phyloP scores from a whole-genome alignment of 2,888 invertebrate genomes.

The Drosophila mercatorum region DNA sequence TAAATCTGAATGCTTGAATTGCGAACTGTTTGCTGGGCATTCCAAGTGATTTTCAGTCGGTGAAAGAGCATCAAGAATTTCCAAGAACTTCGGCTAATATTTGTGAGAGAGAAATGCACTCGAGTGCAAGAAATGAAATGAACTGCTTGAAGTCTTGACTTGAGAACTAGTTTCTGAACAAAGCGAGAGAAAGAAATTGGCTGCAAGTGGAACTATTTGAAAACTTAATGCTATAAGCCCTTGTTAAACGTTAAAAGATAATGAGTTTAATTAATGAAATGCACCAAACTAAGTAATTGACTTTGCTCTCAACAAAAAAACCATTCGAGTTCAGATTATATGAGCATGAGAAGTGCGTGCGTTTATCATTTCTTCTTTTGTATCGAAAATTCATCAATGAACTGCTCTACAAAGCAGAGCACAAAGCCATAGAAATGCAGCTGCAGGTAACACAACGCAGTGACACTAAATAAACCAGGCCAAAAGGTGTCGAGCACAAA shows the following conservation, averaged over 20 bases:
- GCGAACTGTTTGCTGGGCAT: slow-evolving; percentile 33
- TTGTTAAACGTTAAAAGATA: neutral
- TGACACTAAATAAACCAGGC: slow-evolving; percentile 65
- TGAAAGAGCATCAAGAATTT: slow-evolving; percentile 23
- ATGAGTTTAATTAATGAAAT: neutral
- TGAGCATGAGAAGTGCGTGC: too few relatives aligned
- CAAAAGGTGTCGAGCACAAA: slow-evolving; percentile 41
- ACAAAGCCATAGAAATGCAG: slow-evolving; percentile 53
- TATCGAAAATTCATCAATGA: slow-evolving; percentile 4
- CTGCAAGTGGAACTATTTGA: neutral
- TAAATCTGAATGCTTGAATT: slow-evolving; percentile 43
- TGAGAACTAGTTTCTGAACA: slow-evolving; percentile 7
- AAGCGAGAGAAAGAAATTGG: slow-evolving; percentile 1
- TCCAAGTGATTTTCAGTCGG: slow-evolving; percentile 38
- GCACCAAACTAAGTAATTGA: neutral
- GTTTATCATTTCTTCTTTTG: too few relatives aligned
- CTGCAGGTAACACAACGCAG: slow-evolving; percentile 48
- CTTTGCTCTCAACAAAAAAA: neutral
- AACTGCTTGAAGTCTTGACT: slow-evolving; percentile 21
- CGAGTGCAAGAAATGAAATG: slow-evolving; percentile 15
- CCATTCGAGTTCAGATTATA: too few relatives aligned
- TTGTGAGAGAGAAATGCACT: slow-evolving; percentile 32
- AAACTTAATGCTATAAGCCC: neutral
- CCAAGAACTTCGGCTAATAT: slow-evolving; percentile 38
- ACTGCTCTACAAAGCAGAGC: neutral